These are phyloP conservation scores for Tetramorium bicarinatum DNA, from an alignment of 2,888 invertebrate genomes.

Conservation along the genomic window DNA sequence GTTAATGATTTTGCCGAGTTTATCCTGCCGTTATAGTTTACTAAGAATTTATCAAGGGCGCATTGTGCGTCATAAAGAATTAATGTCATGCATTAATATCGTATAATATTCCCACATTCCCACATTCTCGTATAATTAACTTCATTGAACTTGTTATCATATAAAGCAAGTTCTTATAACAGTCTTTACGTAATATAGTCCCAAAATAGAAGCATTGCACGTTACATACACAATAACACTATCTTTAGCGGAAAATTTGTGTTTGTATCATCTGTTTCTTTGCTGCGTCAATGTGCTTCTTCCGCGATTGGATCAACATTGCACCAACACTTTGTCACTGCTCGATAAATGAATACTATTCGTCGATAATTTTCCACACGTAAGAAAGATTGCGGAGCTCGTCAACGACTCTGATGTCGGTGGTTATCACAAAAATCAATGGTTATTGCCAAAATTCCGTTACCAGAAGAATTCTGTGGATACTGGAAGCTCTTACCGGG, in stretches of 20 bases:
- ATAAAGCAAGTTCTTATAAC: background rate
- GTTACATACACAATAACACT: background rate
- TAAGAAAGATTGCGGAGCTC: background rate
- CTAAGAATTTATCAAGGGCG: background rate
- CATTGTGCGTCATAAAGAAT: background rate
- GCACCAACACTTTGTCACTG: conserved; percentile 30
- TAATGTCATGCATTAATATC: background rate
- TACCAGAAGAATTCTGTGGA: background rate
- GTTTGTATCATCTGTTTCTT: background rate
- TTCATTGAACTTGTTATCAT: background rate
- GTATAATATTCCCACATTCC: background rate
- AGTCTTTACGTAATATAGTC: background rate
- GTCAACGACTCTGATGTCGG: background rate
- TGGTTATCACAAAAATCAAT: background rate
- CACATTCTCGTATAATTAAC: background rate
- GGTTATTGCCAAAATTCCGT: background rate
- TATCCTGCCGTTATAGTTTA: background rate
- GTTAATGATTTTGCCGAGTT: background rate
- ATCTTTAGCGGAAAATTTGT: background rate
- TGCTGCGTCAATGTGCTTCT: background rate
- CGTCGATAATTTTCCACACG: background rate
- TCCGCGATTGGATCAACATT: background rate
- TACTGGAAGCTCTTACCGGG: conserved; percentile 8
- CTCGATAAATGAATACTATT: background rate
- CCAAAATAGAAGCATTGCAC: background rate